Evolutionary conservation across 2,113 vertebrate genomes (phyloP).

Genomic region (Oceanites oceanicus): DNA sequence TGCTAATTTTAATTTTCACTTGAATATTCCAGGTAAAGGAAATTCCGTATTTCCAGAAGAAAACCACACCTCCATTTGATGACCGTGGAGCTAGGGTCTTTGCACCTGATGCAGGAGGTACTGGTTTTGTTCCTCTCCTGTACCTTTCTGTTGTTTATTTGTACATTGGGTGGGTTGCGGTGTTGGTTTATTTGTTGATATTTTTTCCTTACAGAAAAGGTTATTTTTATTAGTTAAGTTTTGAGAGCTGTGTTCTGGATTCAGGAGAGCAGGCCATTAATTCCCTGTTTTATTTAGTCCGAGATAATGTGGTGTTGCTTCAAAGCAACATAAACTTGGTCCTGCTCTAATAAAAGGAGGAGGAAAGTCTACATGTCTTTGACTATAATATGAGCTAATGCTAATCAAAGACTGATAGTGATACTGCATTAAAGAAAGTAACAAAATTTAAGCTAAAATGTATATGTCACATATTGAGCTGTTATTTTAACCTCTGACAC

Average conservation of each 20-base stretch:
- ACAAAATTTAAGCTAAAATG: neutral
- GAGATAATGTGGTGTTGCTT: neutral
- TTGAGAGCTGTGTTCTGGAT: neutral
- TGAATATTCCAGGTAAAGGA: slow-evolving; percentile 83
- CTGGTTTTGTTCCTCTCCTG: neutral
- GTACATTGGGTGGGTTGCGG: neutral
- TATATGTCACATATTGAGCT: neutral
- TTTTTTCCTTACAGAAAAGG: neutral
- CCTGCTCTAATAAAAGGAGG: neutral
- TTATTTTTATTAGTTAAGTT: neutral
- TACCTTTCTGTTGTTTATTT: neutral
- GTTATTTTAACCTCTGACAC: neutral
- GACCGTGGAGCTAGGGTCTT: slow-evolving; percentile 83
- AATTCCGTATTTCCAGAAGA: slow-evolving; percentile 93
- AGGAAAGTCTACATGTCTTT: neutral
- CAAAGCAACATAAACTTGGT: neutral
- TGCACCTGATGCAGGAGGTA: slow-evolving; percentile 83
- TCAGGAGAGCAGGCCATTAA: neutral
- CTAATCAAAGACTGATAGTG: neutral
- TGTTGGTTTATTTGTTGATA: neutral
- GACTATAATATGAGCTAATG: neutral
- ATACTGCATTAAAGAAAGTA: neutral
- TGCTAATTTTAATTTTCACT: neutral
- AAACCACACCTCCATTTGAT: slow-evolving; percentile 86
- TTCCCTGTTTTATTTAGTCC: neutral